These are phyloP conservation scores for Lytechinus pictus DNA, from an alignment of 35 echinoderm and acorn worm genomes.

Conservation along the genomic window DNA sequence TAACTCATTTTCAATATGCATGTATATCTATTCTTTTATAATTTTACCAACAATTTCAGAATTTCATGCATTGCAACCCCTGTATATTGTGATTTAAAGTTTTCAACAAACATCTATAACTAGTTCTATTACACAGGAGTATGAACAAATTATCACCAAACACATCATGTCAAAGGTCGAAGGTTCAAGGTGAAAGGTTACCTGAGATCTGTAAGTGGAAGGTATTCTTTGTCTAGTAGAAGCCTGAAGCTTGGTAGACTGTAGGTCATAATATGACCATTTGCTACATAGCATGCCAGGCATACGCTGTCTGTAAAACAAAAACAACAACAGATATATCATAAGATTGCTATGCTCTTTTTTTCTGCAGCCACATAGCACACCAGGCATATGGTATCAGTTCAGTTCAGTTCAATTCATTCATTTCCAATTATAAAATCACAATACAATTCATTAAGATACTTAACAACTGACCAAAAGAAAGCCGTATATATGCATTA, in stretches of 20 bases:
- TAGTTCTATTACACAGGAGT: background rate
- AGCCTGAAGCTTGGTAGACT: constrained; percentile 93
- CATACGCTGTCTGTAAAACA: constrained; percentile 88
- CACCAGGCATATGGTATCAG: too few species aligned
- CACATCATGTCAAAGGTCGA: background rate
- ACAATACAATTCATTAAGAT: background rate
- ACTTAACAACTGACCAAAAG: too few species aligned
- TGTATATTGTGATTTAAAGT: background rate
- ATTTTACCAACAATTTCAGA: too few species aligned
- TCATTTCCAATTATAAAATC: too few species aligned
- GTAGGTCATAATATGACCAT: constrained; percentile 95
- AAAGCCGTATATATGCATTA: too few species aligned
- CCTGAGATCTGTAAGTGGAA: constrained; percentile 99
- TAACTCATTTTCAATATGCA: too few species aligned
- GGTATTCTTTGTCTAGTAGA: constrained; percentile 94
- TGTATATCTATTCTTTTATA: too few species aligned
- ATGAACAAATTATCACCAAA: background rate
- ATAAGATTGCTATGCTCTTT: too few species aligned
- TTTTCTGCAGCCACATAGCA: too few species aligned
- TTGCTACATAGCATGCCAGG: constrained; percentile 95
- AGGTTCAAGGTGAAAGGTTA: constrained; percentile 17
- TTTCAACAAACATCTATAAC: background rate
- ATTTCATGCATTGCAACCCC: background rate
- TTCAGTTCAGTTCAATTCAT: too few species aligned
- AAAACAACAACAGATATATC: background rate